Evolutionary conservation across 2,888 invertebrate species (phyloP).

Genomic region (Tiliacea citrago): DNA sequence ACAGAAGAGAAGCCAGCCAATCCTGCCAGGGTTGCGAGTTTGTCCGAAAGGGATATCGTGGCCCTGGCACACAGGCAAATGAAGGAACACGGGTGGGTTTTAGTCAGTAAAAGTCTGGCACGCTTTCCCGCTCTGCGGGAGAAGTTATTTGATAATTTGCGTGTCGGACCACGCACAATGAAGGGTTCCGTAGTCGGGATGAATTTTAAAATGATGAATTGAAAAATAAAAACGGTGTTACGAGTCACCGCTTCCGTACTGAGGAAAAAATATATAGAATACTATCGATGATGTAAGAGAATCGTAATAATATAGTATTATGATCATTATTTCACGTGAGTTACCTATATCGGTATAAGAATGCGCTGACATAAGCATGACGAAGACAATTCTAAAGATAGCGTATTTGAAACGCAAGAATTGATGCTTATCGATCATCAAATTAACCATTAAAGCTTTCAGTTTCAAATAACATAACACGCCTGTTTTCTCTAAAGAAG

Average conservation of each 20-base stretch:
- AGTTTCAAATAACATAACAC: not conserved
- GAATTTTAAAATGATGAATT: too few species aligned
- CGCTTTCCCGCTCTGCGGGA: too few species aligned
- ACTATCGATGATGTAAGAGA: constrained; percentile 46
- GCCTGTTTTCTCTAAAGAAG: not conserved
- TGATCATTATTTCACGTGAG: constrained; percentile 41
- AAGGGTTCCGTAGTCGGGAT: too few species aligned
- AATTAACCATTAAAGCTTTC: not conserved
- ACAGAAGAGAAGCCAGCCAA: too few species aligned
- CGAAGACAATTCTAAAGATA: constrained; percentile 7
- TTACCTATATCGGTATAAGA: constrained; percentile 29
- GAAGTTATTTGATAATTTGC: too few species aligned
- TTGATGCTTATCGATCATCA: not conserved
- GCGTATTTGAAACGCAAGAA: constrained; percentile 2
- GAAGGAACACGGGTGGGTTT: too few species aligned
- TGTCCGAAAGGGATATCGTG: too few species aligned
- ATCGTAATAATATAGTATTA: constrained; percentile 36
- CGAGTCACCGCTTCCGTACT: constrained; percentile 19
- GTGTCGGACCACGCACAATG: too few species aligned
- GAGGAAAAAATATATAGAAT: constrained; percentile 40
- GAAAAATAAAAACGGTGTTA: constrained; percentile 15
- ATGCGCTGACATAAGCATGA: constrained; percentile 48
- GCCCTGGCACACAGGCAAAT: too few species aligned
- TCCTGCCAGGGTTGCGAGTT: too few species aligned
- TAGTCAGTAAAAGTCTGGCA: too few species aligned